These are phyloP conservation scores for Trichonephila clavipes DNA, from an alignment of 1,140 invertebrate species.

Conservation along the genomic window DNA sequence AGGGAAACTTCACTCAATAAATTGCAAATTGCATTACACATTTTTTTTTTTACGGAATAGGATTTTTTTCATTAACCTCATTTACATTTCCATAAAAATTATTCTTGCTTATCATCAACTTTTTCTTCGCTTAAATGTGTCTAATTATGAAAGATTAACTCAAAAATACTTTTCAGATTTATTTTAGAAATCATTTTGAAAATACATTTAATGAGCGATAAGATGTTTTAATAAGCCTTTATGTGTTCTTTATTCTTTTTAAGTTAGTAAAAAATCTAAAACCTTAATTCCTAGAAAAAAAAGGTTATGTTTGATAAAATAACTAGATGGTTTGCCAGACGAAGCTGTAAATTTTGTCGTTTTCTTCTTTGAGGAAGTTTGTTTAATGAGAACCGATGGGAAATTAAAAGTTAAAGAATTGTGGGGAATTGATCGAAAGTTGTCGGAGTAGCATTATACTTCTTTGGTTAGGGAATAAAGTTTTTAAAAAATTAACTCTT, in stretches of 20 bases:
- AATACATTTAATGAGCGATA: not conserved
- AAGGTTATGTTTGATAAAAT: not conserved
- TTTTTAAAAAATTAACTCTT: no score
- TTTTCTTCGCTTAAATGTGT: not conserved
- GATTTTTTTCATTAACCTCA: not conserved
- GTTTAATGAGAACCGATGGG: not conserved
- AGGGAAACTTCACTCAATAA: no score
- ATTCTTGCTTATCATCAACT: not conserved
- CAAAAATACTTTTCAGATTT: not conserved
- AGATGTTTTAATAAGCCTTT: not conserved
- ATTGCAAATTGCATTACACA: no score
- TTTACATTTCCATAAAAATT: not conserved
- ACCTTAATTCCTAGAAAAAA: not conserved
- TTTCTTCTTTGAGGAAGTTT: not conserved
- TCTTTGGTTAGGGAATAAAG: no score
- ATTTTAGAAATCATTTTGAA: not conserved
- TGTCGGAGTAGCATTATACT: not conserved
- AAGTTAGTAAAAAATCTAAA: no score
- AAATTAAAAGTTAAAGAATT: not conserved
- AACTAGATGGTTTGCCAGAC: not conserved
- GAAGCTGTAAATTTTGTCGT: not conserved
- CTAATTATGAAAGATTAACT: not conserved
- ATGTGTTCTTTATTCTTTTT: not conserved
- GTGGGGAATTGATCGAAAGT: not conserved
- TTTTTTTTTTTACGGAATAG: not conserved